Evolutionary conservation across 2,113 vertebrate genomes (phyloP), one percentile per base, ranked within the genome.

Genomic region (Leiothrix lutea): DNA sequence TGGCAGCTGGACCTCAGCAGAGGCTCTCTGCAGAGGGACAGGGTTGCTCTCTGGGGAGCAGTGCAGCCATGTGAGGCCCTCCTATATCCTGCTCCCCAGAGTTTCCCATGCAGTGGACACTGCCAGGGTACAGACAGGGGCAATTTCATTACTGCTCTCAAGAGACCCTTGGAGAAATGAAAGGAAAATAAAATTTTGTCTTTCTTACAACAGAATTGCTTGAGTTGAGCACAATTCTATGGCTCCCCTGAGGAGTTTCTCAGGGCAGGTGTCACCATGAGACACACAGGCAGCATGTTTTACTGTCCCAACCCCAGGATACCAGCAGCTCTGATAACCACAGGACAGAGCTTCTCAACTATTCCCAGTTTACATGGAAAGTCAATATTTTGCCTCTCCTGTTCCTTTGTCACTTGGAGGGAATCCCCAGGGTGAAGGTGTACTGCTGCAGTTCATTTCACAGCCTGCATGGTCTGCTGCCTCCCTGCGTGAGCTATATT

Each of bases 381-480:
- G 75, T 80, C 91, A 81, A 0, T 75, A 78, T 89, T 89, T 91
- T 88, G 71, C 44, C 47, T 86, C 72, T 86, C 33, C 48, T 87
- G 72, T 67, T 94, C 61, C 57, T 90, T n/a, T 83, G 58, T 93
- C 87, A 77, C 58, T 74, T 65, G 64, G 50, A 93, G 56, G 94
- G 67, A 93, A 95, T 93, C 84, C 91, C 92, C 81, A 86, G 80
- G 74, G 88, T 45, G 87, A 95, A 94, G 86, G 57, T 35, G 86
- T 91, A 69, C 36, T 90, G 61, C 80, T 80, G 92, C 78, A 95
- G 90, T 74, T 96, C 79, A 88, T 92, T 95, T 97, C 88, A 88
- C 35, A 69, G 74, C 38, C 80, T 86, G 74, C 61, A 91, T 16
- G 90, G 80, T 95, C 90, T 82, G 86, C 91, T 97, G 85, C 81